Evolutionary conservation across 2,797 vertebrate species (phyloP).

Genomic region (Pangasius macronema): DNA sequence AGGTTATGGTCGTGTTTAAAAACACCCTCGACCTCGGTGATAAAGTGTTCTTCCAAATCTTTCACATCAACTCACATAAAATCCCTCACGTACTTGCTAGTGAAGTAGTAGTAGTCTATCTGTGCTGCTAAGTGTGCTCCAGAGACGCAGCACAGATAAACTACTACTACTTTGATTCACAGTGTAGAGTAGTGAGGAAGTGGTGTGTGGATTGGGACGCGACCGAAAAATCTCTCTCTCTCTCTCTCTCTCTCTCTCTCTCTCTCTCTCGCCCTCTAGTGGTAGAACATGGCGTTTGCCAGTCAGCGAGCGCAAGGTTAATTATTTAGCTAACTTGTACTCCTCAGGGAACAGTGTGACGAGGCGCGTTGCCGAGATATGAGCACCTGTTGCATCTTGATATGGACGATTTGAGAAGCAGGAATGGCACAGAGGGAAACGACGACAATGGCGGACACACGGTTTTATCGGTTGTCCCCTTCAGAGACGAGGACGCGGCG

Average conservation of each 20-base stretch:
- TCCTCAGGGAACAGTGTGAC: slow-evolving; percentile 52
- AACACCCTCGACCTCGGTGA: no score
- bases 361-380: slow-evolving; percentile 65
- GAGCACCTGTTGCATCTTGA: slow-evolving; percentile 64
- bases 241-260: slow-evolving; percentile 45
- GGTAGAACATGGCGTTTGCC: slow-evolving; percentile 53
- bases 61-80: not conserved
- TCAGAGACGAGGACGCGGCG: slow-evolving; percentile 56
- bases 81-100: not conserved
- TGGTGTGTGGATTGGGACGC: slow-evolving; percentile 1
- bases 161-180: no score
- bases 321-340: slow-evolving; percentile 59
- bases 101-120: no score
- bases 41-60: not conserved
- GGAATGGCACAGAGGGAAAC: slow-evolving; percentile 49
- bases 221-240: not conserved
- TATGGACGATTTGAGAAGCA: slow-evolving; percentile 69
- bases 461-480: slow-evolving; percentile 56
- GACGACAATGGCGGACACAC: slow-evolving; percentile 51
- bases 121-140: no score
- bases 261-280: slow-evolving; percentile 58
- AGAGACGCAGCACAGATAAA: no score
- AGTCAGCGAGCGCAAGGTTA: slow-evolving; percentile 67
- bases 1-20: slow-evolving; percentile 1
- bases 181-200: not conserved